phyloP scores from a whole-genome alignment of 2,113 vertebrate species.

The Calonectris borealis region DNA sequence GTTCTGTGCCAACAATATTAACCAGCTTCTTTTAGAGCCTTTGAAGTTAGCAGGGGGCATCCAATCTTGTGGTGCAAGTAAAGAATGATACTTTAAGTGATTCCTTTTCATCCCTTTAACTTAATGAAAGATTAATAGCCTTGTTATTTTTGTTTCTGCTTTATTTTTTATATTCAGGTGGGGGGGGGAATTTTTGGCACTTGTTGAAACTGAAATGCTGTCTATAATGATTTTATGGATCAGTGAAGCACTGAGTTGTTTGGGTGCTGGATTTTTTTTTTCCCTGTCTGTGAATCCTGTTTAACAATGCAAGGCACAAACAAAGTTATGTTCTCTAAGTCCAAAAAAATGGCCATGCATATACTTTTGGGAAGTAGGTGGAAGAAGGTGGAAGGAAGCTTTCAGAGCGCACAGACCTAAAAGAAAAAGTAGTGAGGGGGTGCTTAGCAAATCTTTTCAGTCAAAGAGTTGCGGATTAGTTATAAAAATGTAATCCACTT shows the following conservation, averaged over 20 bases:
- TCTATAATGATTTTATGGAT: slow-evolving; percentile 83
- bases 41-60: slow-evolving; percentile 97
- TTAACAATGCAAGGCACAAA: slow-evolving; percentile 19
- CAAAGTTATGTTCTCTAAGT: neutral
- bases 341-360: neutral
- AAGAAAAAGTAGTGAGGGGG: neutral
- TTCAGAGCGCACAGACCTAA: slow-evolving; percentile 11
- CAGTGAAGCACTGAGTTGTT: slow-evolving; percentile 58
- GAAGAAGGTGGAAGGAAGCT: neutral
- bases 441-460: slow-evolving; percentile 45
- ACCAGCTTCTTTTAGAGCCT: slow-evolving; percentile 84
- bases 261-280: neutral
- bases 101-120: slow-evolving; percentile 99
- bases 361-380: neutral
- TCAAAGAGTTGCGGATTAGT: slow-evolving; percentile 19
- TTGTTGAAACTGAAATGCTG: slow-evolving; percentile 76
- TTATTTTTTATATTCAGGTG: slow-evolving; percentile 85
- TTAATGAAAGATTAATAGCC: slow-evolving; percentile 99
- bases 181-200: slow-evolving; percentile 76
- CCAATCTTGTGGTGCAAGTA: slow-evolving; percentile 86
- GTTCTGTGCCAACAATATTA: slow-evolving; percentile 91
- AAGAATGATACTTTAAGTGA: slow-evolving; percentile 96
- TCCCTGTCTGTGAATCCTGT: neutral
- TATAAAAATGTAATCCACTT: slow-evolving; percentile 65
- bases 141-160: slow-evolving; percentile 98